These are phyloP conservation scores for Oreochromis grahami DNA, from an alignment of 2,797 vertebrate species.

Conservation along the genomic window DNA sequence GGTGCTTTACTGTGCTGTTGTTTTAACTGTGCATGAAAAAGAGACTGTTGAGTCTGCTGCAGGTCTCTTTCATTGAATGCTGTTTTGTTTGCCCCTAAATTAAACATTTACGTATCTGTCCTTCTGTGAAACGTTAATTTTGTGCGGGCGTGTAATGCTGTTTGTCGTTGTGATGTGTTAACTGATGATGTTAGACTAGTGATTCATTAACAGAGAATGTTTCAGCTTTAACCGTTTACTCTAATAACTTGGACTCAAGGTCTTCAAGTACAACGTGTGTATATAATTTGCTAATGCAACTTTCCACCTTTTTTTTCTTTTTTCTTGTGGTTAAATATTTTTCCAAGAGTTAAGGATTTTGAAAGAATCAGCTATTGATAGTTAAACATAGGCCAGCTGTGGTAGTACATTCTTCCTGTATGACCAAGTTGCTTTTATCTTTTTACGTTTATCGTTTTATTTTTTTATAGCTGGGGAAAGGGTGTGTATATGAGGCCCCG, in stretches of 20 bases:
- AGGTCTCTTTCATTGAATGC: neutral
- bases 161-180: neutral
- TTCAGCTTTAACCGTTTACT: neutral
- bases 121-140: neutral
- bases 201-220: conserved; percentile 20
- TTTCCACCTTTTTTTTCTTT: neutral
- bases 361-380: conserved; percentile 29
- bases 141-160: neutral
- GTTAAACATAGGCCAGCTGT: conserved; percentile 54
- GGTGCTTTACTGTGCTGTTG: neutral
- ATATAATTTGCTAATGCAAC: conserved; percentile 11
- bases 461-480: conserved; percentile 23
- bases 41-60: neutral
- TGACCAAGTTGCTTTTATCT: conserved; percentile 66
- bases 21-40: neutral
- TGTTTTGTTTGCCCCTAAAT: neutral
- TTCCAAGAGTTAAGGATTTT: conserved; percentile 41
- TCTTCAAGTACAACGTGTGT: neutral
- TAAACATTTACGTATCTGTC: neutral
- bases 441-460: conserved; percentile 47
- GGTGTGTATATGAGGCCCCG: conserved; percentile 34
- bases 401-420: conserved; percentile 55
- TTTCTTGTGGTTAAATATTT: conserved; percentile 58
- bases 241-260: conserved; percentile 1
- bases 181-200: conserved; percentile 1